Percentiles rank a stretch among this genome's conserved stretches.
Conservation (phyloP, 2,113 vertebrate genomes). For the Labeo rohita region DNA sequence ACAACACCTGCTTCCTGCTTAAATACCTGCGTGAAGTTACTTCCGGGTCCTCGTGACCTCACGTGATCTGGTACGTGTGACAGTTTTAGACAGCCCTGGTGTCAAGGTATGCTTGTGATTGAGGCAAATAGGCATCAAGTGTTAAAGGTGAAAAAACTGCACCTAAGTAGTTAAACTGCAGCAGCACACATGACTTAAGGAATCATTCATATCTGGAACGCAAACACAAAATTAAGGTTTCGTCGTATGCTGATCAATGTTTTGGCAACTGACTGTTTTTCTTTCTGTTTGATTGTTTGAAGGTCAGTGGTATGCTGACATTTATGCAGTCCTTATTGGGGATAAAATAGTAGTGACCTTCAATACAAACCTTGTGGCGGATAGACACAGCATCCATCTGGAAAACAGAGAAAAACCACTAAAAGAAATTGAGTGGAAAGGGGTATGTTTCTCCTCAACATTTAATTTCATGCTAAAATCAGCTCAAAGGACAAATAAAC, state of each 20-base stretch:
- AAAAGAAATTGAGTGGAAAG: neutral
- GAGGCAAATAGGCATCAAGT: too few relatives aligned
- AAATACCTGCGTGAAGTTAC: too few relatives aligned
- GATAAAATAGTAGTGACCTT: constrained; percentile 19
- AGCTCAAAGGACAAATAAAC: neutral
- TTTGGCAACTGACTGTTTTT: neutral
- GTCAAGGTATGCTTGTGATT: neutral
- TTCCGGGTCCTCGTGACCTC: too few relatives aligned
- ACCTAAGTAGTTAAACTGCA: neutral
- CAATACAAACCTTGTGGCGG: neutral
- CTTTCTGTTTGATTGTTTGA: neutral
- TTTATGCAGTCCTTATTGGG: neutral
- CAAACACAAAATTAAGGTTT: neutral
- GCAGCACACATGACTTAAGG: neutral
- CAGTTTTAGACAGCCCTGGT: too few relatives aligned
- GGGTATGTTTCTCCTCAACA: neutral
- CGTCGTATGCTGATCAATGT: neutral
- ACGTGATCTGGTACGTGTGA: too few relatives aligned
- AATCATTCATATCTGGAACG: neutral
- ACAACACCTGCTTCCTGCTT: too few relatives aligned
- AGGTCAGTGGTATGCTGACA: neutral
- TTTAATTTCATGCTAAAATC: neutral
- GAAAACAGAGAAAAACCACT: neutral
- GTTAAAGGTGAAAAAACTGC: neutral
- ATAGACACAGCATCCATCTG: constrained; percentile 15